A percentile compares a stretch with the other conserved stretches of the same genome.
Conservation (phyloP, 2,797 vertebrate species). For the Artibeus jamaicensis region DNA sequence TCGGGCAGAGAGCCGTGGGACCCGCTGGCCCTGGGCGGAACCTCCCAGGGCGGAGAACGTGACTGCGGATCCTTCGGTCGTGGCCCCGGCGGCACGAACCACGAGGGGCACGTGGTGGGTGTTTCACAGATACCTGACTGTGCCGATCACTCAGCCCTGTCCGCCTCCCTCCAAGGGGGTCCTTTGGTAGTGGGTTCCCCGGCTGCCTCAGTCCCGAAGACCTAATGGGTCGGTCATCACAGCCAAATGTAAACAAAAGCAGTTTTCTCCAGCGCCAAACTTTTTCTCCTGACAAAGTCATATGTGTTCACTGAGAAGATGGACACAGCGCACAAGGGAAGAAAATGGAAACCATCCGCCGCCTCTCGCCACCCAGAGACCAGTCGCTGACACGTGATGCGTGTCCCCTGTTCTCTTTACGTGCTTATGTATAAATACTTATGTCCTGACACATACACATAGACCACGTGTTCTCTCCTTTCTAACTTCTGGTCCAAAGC, state of each 20-base stretch:
- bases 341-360: not conserved
- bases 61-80: not conserved
- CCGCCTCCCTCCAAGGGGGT: not conserved
- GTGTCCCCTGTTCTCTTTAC: not conserved
- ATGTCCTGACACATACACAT: not conserved
- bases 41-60: not conserved
- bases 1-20: not conserved
- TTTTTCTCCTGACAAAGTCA: not conserved
- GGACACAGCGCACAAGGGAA: not conserved
- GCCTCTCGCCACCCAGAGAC: not conserved
- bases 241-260: not conserved
- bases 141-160: not conserved
- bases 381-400: not conserved
- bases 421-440: not conserved
- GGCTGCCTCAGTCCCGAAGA: not conserved
- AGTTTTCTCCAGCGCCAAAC: not conserved
- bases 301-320: not conserved
- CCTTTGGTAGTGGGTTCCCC: not conserved
- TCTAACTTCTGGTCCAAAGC: not conserved
- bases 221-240: not conserved
- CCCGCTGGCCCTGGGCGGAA: not conserved
- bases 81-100: no score
- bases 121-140: not conserved
- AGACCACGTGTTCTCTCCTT: not conserved
- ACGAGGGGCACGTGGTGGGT: not conserved